phyloP scores from a whole-genome alignment of 2,888 invertebrate species.

The Lymantria dispar region DNA sequence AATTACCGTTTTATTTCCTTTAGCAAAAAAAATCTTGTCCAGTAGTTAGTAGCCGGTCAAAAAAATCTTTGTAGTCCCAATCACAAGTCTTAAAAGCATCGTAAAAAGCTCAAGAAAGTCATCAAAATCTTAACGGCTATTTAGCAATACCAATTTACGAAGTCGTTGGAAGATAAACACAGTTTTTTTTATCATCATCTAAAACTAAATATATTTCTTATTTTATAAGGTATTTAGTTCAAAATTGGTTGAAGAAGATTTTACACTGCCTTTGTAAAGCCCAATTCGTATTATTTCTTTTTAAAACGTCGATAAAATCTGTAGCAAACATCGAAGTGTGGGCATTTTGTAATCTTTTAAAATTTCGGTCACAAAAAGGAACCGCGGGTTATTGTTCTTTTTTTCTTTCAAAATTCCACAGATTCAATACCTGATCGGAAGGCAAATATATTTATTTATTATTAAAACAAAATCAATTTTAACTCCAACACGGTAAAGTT shows the following conservation, averaged over 20 bases:
- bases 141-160: conserved; percentile 57
- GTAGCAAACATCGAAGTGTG: conserved; percentile 63
- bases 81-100: conserved; percentile 17
- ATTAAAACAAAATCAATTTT: conserved; percentile 9
- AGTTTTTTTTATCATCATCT: conserved; percentile 6
- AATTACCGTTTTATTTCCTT: conserved; percentile 1
- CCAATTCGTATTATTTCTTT: conserved; percentile 38
- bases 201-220: background rate
- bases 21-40: conserved; percentile 7
- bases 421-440: conserved; percentile 61
- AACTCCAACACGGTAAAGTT: conserved; percentile 36
- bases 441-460: conserved; percentile 31
- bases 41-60: conserved; percentile 23
- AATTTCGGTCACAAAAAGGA: conserved; percentile 61
- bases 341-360: conserved; percentile 65
- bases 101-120: conserved; percentile 55
- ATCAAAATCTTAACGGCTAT: conserved; percentile 57
- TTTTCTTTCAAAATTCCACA: conserved; percentile 58
- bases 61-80: conserved; percentile 15
- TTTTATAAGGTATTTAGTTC: conserved; percentile 3
- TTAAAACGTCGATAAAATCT: conserved; percentile 64
- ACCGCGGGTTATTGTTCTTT: conserved; percentile 63
- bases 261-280: conserved; percentile 10
- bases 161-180: conserved; percentile 45
- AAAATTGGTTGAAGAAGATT: conserved; percentile 9